Conservation (phyloP, 2,888 invertebrate species). For the Apotomis capreana region DNA sequence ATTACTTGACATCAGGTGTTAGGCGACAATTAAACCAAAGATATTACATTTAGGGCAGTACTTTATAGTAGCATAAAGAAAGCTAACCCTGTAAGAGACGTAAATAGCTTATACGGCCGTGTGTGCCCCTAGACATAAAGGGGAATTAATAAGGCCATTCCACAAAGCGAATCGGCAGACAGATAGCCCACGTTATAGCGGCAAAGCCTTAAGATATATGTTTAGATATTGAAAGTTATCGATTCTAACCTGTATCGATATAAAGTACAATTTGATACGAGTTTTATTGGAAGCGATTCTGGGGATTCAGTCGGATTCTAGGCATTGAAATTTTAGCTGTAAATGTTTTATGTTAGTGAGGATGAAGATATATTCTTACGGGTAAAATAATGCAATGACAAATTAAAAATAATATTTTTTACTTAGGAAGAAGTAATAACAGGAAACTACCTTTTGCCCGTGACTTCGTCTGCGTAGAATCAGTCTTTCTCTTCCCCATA, state of each 20-base stretch:
- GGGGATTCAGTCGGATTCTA: slow-evolving; percentile 22
- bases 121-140: slow-evolving; percentile 74
- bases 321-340: slow-evolving; percentile 31
- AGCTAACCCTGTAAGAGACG: slow-evolving; percentile 70
- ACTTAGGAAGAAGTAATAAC: too few species aligned
- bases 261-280: slow-evolving; percentile 55
- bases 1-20: slow-evolving; percentile 69
- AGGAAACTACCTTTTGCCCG: too few species aligned
- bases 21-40: slow-evolving; percentile 71
- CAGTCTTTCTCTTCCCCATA: too few species aligned
- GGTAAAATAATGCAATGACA: background rate
- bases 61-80: slow-evolving; percentile 81
- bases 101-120: slow-evolving; percentile 71
- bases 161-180: slow-evolving; percentile 71
- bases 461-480: too few species aligned
- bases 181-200: slow-evolving; percentile 61
- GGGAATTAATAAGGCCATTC: slow-evolving; percentile 81
- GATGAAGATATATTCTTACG: background rate
- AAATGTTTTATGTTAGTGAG: slow-evolving; percentile 9
- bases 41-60: slow-evolving; percentile 64
- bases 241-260: slow-evolving; percentile 67
- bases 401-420: background rate
- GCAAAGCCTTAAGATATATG: slow-evolving; percentile 67
- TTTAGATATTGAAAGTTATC: slow-evolving; percentile 76
- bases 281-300: slow-evolving; percentile 51